Evolutionary conservation across 2,888 invertebrate genomes (phyloP).

Genomic region (Pycnomerus fuliginosus): DNA sequence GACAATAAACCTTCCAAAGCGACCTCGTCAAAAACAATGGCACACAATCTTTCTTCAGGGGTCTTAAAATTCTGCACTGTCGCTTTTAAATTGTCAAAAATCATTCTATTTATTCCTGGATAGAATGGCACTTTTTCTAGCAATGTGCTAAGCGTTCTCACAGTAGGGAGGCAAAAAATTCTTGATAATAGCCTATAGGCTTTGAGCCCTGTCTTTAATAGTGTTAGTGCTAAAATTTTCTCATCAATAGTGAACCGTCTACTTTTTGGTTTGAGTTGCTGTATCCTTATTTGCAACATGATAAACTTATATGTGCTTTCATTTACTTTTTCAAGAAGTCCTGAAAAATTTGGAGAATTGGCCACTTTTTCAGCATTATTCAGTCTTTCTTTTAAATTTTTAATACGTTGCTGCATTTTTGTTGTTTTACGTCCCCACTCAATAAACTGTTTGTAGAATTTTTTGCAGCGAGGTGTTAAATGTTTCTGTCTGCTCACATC

Average conservation of each 20-base stretch:
- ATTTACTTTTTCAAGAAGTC: background rate
- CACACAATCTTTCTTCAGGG: slow-evolving; percentile 2
- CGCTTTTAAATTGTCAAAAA: slow-evolving; percentile 21
- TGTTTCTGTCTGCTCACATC: background rate
- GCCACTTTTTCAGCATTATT: background rate
- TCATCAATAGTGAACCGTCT: slow-evolving; percentile 26
- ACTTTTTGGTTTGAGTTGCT: slow-evolving; percentile 21
- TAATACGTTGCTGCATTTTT: background rate
- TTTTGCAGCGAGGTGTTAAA: background rate
- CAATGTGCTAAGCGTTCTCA: slow-evolving; percentile 21
- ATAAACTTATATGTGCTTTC: background rate
- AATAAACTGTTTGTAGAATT: background rate
- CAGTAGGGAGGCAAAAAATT: slow-evolving; percentile 27
- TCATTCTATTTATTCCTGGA: slow-evolving; percentile 23
- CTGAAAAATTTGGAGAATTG: background rate
- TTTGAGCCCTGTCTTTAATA: slow-evolving; percentile 25
- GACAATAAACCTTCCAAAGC: slow-evolving; percentile 15
- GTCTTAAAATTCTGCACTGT: slow-evolving; percentile 16
- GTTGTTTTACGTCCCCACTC: background rate
- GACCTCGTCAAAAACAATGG: slow-evolving; percentile 32
- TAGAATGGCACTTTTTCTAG: slow-evolving; percentile 22
- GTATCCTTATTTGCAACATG: slow-evolving; percentile 14
- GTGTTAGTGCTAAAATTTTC: slow-evolving; percentile 27
- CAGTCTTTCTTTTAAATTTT: background rate
- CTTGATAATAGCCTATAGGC: slow-evolving; percentile 26